Conservation (phyloP, 2,888 invertebrate species). For the Lepeophtheirus nordmannii region DNA sequence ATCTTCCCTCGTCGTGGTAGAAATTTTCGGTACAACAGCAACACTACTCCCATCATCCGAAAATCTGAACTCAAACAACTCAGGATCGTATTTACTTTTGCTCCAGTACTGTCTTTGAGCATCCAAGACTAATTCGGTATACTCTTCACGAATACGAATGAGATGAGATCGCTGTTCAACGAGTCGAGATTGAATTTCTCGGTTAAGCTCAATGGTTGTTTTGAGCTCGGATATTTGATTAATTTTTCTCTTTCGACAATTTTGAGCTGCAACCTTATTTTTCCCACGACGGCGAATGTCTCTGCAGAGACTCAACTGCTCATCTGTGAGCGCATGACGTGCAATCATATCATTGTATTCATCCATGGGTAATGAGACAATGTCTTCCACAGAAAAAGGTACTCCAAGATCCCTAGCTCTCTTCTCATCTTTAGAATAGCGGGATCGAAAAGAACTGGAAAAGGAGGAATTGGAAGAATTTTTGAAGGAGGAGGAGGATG, state of each 20-base stretch:
- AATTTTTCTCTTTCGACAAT: slow-evolving; percentile 88
- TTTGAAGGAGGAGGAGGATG: neutral
- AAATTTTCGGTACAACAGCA: too few species aligned
- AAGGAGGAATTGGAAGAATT: neutral
- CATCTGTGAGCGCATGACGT: slow-evolving; percentile 78
- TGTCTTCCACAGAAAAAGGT: slow-evolving; percentile 68
- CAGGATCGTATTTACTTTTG: too few species aligned
- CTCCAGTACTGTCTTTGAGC: too few species aligned
- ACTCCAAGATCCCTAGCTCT: slow-evolving; percentile 62
- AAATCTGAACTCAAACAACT: too few species aligned
- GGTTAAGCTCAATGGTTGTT: too few species aligned
- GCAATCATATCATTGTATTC: slow-evolving; percentile 89
- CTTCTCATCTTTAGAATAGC: slow-evolving; percentile 60
- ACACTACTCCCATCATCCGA: too few species aligned
- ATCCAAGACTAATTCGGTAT: too few species aligned
- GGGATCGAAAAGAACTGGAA: neutral
- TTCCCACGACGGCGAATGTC: slow-evolving; percentile 81
- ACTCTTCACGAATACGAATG: too few species aligned
- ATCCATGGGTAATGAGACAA: slow-evolving; percentile 89
- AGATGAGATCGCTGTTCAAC: too few species aligned
- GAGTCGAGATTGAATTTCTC: too few species aligned
- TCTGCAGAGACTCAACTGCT: slow-evolving; percentile 75
- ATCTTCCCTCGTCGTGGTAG: too few species aligned
- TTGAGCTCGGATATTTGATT: slow-evolving; percentile 70
- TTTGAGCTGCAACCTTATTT: slow-evolving; percentile 95